Percentiles rank a stretch among this genome's conserved stretches.
Evolutionary conservation across 2,888 invertebrate species (phyloP).

Genomic region (Sphaeridia pumilis): DNA sequence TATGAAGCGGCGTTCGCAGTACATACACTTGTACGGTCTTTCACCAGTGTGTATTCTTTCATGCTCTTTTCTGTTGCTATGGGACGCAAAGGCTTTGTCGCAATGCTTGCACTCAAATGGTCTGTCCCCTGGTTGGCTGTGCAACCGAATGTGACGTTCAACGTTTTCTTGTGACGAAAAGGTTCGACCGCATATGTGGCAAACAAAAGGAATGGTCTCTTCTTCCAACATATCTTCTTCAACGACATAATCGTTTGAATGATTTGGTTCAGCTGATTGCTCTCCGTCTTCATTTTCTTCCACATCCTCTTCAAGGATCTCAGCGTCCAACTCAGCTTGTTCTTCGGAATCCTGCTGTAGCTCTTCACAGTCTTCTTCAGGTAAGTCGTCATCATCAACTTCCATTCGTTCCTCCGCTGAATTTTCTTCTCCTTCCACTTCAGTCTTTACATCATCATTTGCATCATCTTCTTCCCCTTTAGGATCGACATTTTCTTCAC

Average conservation of each 20-base stretch:
- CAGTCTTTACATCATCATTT: neutral
- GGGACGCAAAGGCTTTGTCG: constrained; percentile 30
- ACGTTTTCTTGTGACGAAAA: constrained; percentile 3
- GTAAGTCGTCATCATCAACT: neutral
- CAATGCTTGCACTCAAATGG: constrained; percentile 32
- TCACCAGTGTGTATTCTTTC: constrained; percentile 34
- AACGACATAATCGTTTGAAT: no score
- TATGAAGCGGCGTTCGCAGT: constrained; percentile 29
- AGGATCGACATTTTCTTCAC: neutral
- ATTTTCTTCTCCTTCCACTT: neutral
- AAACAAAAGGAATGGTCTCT: neutral
- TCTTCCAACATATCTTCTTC: neutral
- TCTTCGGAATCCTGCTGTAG: neutral
- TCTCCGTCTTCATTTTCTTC: neutral
- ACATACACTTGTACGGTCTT: constrained; percentile 30
- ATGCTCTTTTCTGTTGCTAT: constrained; percentile 34
- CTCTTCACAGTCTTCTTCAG: neutral
- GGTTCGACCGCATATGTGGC: constrained; percentile 6
- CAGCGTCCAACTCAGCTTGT: no score
- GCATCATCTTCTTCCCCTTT: constrained; percentile 1
- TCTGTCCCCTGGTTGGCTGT: constrained; percentile 11
- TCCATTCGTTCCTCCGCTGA: neutral
- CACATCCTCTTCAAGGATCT: neutral
- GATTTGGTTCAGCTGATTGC: no score
- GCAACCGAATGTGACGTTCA: constrained; percentile 7